A percentile compares a stretch with the other conserved stretches of the same genome.
Evolutionary conservation across 1,140 invertebrate species (phyloP).

Genomic region (Chironomus striatipennis): DNA sequence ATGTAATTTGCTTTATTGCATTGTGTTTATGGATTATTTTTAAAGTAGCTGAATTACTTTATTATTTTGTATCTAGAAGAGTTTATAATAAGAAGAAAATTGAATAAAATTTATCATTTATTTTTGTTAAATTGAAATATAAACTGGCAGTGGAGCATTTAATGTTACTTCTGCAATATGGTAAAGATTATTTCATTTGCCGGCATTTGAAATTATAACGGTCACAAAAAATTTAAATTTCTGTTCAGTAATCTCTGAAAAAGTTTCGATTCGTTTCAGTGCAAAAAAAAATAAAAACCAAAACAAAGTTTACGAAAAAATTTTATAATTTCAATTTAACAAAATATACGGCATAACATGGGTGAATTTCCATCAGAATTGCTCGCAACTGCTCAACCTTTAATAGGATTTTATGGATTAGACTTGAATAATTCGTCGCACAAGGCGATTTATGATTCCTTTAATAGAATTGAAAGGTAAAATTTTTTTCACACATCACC

Average conservation of each 20-base stretch:
- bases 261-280: neutral
- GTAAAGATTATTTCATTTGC: too few species aligned
- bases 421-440: constrained; percentile 82
- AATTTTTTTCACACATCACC: constrained; percentile 4
- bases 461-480: constrained; percentile 63
- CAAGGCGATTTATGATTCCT: constrained; percentile 85
- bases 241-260: neutral
- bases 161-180: constrained; percentile 30
- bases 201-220: neutral
- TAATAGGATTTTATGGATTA: constrained; percentile 78
- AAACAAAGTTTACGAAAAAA: neutral
- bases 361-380: constrained; percentile 64
- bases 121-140: neutral
- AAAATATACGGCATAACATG: neutral
- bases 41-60: neutral
- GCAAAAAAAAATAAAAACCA: neutral
- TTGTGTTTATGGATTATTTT: neutral
- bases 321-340: neutral
- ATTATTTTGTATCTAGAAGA: neutral
- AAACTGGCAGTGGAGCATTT: neutral
- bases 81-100: neutral
- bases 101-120: neutral
- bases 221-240: neutral
- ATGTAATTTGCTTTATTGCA: constrained; percentile 40
- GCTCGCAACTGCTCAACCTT: constrained; percentile 65